These are phyloP conservation scores for Callionymus lyra DNA, from an alignment of 2,113 vertebrate genomes.

Conservation along the genomic window DNA sequence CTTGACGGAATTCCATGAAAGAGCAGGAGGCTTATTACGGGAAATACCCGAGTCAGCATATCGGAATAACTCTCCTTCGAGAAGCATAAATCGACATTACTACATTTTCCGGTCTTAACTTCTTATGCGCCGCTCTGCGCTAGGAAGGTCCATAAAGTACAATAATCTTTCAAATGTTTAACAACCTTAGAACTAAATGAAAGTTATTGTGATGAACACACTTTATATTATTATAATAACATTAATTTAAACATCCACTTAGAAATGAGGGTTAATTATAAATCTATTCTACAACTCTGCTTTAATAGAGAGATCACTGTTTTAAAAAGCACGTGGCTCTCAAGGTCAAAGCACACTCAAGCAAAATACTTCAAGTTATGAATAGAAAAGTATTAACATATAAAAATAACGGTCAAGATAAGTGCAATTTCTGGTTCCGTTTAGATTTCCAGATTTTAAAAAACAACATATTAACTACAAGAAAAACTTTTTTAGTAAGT, in stretches of 20 bases:
- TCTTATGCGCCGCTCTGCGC: no score
- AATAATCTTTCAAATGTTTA: no score
- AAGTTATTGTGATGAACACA: no score
- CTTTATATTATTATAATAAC: conserved; percentile 1
- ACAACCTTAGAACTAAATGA: no score
- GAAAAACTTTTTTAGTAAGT: no score
- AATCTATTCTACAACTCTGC: background rate
- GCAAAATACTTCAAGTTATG: background rate
- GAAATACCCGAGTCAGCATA: conserved; percentile 50
- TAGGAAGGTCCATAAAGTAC: no score
- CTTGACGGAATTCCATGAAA: background rate
- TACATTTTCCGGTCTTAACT: conserved; percentile 4
- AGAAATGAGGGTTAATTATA: no score
- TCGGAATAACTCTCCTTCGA: conserved; percentile 42
- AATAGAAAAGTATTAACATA: background rate
- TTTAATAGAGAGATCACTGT: background rate
- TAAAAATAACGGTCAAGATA: no score
- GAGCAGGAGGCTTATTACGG: conserved; percentile 31
- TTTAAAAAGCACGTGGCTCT: background rate
- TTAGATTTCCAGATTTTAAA: no score
- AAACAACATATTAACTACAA: no score
- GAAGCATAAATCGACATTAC: conserved; percentile 26
- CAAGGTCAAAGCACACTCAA: background rate
- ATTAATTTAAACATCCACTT: conserved; percentile 8
- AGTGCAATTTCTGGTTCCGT: no score